Evolutionary conservation across 1,140 invertebrate species (phyloP).

Genomic region (Drosophila oshimai): DNA sequence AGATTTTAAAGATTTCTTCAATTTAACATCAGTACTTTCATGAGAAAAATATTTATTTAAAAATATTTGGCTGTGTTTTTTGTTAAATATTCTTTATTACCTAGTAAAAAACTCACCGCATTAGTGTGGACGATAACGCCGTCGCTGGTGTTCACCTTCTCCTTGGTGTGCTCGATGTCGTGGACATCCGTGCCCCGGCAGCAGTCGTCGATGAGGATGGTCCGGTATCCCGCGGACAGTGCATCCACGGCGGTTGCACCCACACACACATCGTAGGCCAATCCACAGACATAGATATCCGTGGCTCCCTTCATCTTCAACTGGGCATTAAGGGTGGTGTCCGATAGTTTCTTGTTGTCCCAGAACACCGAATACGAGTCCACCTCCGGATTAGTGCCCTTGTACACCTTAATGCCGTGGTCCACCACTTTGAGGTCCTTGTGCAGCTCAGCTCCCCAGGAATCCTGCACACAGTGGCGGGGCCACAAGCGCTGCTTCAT

Average conservation of each 20-base stretch:
- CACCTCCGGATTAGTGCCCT: conserved; percentile 96
- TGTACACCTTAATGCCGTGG: conserved; percentile 92
- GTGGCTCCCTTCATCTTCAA: conserved; percentile 91
- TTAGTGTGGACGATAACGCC: conserved; percentile 91
- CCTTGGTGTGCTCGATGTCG: conserved; percentile 92
- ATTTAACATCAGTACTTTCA: no score
- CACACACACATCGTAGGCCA: conserved; percentile 98
- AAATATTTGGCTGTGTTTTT: no score
- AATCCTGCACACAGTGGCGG: conserved; percentile 96
- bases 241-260: conserved; percentile 95
- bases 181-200: conserved; percentile 92
- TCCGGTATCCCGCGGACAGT: conserved; percentile 93
- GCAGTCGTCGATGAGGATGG: conserved; percentile 95
- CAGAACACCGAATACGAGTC: conserved; percentile 99
- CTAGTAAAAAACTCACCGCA: conserved; percentile 76
- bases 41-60: no score
- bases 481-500: conserved; percentile 96
- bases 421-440: conserved; percentile 93
- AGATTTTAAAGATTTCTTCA: no score
- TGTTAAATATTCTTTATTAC: no score
- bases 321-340: conserved; percentile 93
- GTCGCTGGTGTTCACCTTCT: conserved; percentile 88
- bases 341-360: conserved; percentile 96
- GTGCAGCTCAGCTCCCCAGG: conserved; percentile 96
- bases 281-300: conserved; percentile 96